These are phyloP conservation scores for Rallus crepitans DNA, from an alignment of 2,797 vertebrate species.

Conservation along the genomic window DNA sequence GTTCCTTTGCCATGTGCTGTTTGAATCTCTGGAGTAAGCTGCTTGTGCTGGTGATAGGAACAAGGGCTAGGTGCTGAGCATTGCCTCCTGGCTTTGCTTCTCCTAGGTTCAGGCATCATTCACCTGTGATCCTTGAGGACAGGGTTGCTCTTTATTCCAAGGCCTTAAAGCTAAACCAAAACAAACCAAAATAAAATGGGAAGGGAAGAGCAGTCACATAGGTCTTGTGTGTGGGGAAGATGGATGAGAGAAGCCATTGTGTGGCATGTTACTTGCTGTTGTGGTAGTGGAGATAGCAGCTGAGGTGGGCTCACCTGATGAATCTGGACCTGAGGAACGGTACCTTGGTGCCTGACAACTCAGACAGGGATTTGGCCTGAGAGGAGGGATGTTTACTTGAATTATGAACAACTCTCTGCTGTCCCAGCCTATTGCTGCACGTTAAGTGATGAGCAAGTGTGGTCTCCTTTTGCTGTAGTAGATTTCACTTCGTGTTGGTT, in stretches of 20 bases:
- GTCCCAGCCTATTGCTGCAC: neutral
- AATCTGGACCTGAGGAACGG: neutral
- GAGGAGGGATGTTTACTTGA: neutral
- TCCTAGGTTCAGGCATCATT: neutral
- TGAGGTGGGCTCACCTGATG: neutral
- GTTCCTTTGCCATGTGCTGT: neutral
- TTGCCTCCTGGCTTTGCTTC: slow-evolving; percentile 22
- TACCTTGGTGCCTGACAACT: neutral
- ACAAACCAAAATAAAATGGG: neutral
- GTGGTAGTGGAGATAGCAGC: neutral
- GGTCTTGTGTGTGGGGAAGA: neutral
- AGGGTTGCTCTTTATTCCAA: slow-evolving; percentile 6
- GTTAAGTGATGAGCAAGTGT: neutral
- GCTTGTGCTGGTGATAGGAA: neutral
- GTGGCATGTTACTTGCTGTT: neutral
- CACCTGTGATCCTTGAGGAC: neutral
- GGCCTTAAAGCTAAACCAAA: neutral
- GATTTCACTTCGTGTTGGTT: neutral
- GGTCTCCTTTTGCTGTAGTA: neutral
- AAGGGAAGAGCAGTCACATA: rapidly evolving
- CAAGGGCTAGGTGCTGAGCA: neutral
- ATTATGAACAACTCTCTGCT: neutral
- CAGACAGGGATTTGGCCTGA: neutral
- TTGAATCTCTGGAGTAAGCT: neutral
- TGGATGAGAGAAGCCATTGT: neutral